phyloP scores from a whole-genome alignment of 2,113 vertebrate genomes.

The Leptosomus discolor region DNA sequence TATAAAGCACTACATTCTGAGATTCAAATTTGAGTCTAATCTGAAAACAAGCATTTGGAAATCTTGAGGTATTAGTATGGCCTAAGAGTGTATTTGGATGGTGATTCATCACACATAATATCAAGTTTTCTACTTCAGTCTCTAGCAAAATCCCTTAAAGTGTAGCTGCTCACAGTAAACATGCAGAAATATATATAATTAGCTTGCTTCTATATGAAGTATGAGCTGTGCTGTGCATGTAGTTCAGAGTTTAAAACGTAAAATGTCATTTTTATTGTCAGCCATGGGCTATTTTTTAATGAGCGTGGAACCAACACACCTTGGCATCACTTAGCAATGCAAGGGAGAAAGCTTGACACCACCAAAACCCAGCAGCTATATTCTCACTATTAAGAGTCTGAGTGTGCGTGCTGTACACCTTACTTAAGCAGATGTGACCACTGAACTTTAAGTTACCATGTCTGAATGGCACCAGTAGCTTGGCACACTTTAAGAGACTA shows the following conservation, averaged over 20 bases:
- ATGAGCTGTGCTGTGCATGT: not conserved
- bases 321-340: not conserved
- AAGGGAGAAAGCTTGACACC: not conserved
- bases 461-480: not conserved
- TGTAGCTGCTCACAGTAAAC: not conserved
- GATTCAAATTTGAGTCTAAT: not conserved
- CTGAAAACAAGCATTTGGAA: not conserved
- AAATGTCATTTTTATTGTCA: not conserved
- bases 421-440: not conserved
- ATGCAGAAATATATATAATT: not conserved
- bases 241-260: not conserved
- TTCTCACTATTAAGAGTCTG: not conserved
- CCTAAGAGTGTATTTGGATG: not conserved
- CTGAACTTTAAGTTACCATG: not conserved
- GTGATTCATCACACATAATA: accelerated
- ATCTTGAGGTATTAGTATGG: not conserved
- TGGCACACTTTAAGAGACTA: not conserved
- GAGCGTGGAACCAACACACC: not conserved
- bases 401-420: not conserved
- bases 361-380: not conserved
- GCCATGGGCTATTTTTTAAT: not conserved
- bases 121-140: not conserved
- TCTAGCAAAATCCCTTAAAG: not conserved
- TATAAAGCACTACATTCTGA: not conserved
- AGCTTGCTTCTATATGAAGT: not conserved